phyloP scores from a whole-genome alignment of 2,797 vertebrate genomes.

The Synanceia verrucosa region DNA sequence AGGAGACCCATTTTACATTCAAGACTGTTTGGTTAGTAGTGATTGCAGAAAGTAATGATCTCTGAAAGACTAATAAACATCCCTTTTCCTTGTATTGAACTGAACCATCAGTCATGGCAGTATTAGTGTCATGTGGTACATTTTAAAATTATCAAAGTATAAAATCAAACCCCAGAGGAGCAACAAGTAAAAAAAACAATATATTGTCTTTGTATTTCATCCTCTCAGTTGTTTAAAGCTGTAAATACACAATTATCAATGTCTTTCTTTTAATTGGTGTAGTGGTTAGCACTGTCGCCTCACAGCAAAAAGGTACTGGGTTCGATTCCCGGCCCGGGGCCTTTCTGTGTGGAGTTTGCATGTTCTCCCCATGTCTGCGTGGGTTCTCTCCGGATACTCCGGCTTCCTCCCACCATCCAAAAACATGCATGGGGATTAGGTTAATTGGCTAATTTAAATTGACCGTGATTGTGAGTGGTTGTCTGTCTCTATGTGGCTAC shows the following conservation, averaged over 20 bases:
- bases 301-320: too few species aligned
- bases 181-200: neutral
- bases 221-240: neutral
- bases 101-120: constrained; percentile 16
- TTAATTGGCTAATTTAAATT: too few species aligned
- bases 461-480: too few species aligned
- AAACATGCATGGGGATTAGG: too few species aligned
- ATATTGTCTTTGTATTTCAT: neutral
- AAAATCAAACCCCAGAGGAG: neutral
- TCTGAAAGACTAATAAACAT: constrained; percentile 24
- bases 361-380: too few species aligned
- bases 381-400: too few species aligned
- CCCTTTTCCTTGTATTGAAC: constrained; percentile 12
- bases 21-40: neutral
- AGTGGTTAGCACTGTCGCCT: too few species aligned
- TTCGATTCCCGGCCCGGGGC: too few species aligned
- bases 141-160: neutral
- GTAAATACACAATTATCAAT: neutral
- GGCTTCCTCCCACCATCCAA: too few species aligned
- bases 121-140: neutral
- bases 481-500: too few species aligned
- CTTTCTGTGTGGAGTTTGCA: too few species aligned
- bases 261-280: neutral
- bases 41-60: constrained; percentile 15
- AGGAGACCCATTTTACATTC: constrained; percentile 11